Evolutionary conservation across 2,888 invertebrate species (phyloP), one percentile per base, ranked within the genome.

Genomic region (Ramazzottius varieornatus): DNA sequence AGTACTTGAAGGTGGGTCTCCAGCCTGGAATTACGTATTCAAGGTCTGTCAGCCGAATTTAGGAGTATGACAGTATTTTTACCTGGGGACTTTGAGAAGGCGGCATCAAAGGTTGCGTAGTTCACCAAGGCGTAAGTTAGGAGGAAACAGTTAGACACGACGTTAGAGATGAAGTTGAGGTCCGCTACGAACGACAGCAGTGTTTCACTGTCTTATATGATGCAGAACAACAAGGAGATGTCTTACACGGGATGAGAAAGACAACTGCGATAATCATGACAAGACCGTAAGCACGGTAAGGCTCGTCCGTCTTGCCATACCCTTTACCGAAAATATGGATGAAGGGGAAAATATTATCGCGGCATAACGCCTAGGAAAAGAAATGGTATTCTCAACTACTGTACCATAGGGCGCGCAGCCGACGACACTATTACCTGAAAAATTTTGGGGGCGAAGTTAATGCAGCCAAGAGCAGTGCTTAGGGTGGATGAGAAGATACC

Each of bases 401-500:
- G 40, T 40, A 40, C 40, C 40, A 40, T 40, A 40, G 8, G 40
- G 8, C 8, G 40, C 66, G n/a, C n/a, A n/a, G n/a, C n/a, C n/a
- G n/a, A n/a, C n/a, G n/a, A n/a, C n/a, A n/a, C n/a, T n/a, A 33
- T 67, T 65, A 70, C 70, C 67, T 54, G 54, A 69, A 81, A 80
- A 33, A 81, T 79, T 72, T 81, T 81, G 1, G 96, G 96, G 1
- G 96, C 94, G 0, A 92, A 90, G 46, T 96, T 81, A 67, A 96
- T 80, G 78, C 92, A 91, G 0, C 94, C 96, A 46, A 96, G 79
- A 0, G 94, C 93, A 0, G 94, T 94, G 64, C 92, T 92, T 4
- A 96, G 80, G 0, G 96, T 94, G 1, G 96, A 94, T 1, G 94
- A 93, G 78, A 91, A 94, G 73, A 94, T 93, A 0, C 96, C 96